Base-by-base conservation (phyloP, 2,113 vertebrate species). In the Myiozetetes cayanensis region DNA sequence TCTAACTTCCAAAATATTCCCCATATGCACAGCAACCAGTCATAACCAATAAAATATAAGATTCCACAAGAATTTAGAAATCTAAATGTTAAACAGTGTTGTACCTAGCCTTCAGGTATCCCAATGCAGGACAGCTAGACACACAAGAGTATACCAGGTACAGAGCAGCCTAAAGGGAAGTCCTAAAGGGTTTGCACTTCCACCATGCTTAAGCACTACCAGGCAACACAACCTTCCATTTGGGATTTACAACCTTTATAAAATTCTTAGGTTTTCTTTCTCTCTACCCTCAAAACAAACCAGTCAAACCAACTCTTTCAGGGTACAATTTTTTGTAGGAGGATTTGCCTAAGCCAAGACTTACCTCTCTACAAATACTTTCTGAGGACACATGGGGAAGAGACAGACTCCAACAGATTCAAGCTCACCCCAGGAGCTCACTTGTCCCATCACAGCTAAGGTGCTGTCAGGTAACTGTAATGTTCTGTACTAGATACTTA, bases 341-440 rank as follows among this genome's bases (percentile, higher is more conserved):
- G 7, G 18, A 89, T 58, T 11, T 33, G 3, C 18, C 43, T n/a
- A 41, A 70, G 28, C 28, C 15, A 47, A 75, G 59, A 44, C 37
- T 58, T 43, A 53, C 4, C 4, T 47, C 22, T 65, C 24, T 52
- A 44, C 30, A 55, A 65, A 47, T 33, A 13, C 28, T 22, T 67
- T 65, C 33, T 65, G 24, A 58, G 55, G 25, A 41, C 6, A 15
- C 19, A 19, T 18, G 14, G 47, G 55, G 23, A 77, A 85, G 47
- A 75, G 14, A 2, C 25, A 78, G 8, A n/a, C 10, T 46, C 31
- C 2, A 1, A 79, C 5, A 59, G 18, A 33, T 2, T 3, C 4
- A 24, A 25, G 12, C 22, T 65, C n/a, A 37, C 33, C 31, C 31
- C 49, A 27, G 14, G 58, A 68, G 35, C 24, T 49, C 13, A 37